Evolutionary conservation across 2,113 vertebrate species (phyloP), one percentile per base, ranked within the genome.

Genomic region (Tachysurus vachellii): DNA sequence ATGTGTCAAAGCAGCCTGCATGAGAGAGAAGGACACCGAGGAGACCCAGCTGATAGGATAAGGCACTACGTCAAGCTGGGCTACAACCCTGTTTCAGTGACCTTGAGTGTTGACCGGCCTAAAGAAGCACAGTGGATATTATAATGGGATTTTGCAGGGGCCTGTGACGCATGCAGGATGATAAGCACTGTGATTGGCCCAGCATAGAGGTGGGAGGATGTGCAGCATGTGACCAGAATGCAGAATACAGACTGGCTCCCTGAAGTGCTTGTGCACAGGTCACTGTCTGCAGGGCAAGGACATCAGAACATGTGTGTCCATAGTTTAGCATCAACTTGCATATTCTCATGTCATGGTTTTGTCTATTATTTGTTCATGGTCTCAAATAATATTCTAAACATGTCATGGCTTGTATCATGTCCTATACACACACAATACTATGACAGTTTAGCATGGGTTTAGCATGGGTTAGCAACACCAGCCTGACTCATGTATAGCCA

Each of bases 221-320:
- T 84, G 79, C 26, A 81, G 70, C 54, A 89, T 93, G 93, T 93
- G 92, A 95, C 81, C 71, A 82, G 92, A 90, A 89, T 93, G 91
- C 90, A 91, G 92, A 90, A 89, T 93, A 91, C 90, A 91, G 92
- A 92, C 87, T 87, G 50, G 54, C 85, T 87, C 71, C 87, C 89
- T 73, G 77, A 70, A 80, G 82, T 85, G 85, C 76, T 87, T 53
- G 26, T 85, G 26, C 81, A 70, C 82, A 85, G 84, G 81, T 86
- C 68, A 82, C 81, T 82, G 57, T 68, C 47, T 90, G 84, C 66
- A 59, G 86, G 31, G 42, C 87, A 88, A 90, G 85, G 85, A 86
- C 82, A 80, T 77, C 57, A 77, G 54, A 86, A 79, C 56, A 66
- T 83, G 31, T 16, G 68, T 86, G 66, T 84, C 50, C 53, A 54